Conservation (phyloP, 2,113 vertebrate genomes). For the Ceyx margarethae region DNA sequence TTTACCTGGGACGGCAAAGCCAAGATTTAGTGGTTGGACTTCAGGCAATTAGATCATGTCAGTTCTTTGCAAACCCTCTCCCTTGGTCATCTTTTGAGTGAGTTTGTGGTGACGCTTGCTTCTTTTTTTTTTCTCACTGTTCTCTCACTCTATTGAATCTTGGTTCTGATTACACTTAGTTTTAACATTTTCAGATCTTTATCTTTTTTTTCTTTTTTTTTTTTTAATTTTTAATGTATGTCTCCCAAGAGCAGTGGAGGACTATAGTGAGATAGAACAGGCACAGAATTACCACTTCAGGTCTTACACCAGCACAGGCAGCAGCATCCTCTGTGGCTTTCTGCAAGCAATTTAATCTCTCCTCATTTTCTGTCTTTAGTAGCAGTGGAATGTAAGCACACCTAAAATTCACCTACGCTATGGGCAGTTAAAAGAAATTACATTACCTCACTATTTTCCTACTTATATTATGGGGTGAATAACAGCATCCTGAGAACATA, state of each 20-base stretch:
- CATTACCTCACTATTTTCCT: not conserved
- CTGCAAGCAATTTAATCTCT: not conserved
- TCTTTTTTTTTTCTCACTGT: not conserved
- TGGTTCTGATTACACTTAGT: not conserved
- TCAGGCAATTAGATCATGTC: not conserved
- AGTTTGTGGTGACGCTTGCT: not conserved
- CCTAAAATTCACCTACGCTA: not conserved
- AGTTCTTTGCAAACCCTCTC: not conserved
- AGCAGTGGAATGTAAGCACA: not conserved
- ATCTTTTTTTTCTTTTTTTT: not conserved
- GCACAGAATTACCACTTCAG: not conserved
- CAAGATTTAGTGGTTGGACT: not conserved
- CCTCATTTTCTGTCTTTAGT: not conserved
- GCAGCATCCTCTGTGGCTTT: not conserved
- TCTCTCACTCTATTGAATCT: not conserved
- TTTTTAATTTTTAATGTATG: rapidly evolving
- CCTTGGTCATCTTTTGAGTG: not conserved
- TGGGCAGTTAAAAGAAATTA: not conserved
- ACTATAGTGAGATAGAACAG: not conserved
- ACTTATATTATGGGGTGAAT: not conserved
- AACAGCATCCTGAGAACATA: not conserved
- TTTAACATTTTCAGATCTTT: not conserved
- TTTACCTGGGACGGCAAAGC: not conserved
- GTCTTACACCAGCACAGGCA: not conserved
- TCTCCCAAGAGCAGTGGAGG: not conserved